Base-by-base conservation (phyloP, 2,113 vertebrate species). In the Gobius niger region DNA sequence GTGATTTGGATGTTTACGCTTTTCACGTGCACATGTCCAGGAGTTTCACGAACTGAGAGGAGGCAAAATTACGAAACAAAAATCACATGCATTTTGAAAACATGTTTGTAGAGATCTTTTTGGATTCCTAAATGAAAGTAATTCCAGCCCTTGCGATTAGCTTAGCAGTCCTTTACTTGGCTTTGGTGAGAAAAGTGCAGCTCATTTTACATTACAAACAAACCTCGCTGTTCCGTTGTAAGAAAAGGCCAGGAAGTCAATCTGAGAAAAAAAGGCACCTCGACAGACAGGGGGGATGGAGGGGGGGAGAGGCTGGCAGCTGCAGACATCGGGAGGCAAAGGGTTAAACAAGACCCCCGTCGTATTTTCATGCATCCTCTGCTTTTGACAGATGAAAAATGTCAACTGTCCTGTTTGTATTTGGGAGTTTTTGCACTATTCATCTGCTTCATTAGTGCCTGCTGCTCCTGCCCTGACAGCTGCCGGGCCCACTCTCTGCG, bases 321-420 rank as follows among this genome's bases (percentile, higher is more conserved):
- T 90, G 78, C 73, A 92, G 92, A 76, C 92, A 92, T 90, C 94
- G 91, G 94, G 92, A 86, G 81, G 79, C 63, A 94, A 96, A 95
- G 96, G 96, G 96, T 13, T 98, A 98, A 98, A 97, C 96, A 93
- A 93, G 94, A 95, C 95, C 95, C 94, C 95, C 94, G 90, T 93
- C 91, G 93, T 95, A 97, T 98, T 97, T 98, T 98, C 96, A 96
- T 97, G 96, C 95, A 96, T 98, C 95, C 96, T 95, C 95, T 95
- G 94, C 95, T 98, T 96, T 87, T 99, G 98, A 99, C 98, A 98
- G 96, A 98, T 99, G 97, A 99, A 98, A 98, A 99, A 99, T 99
- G 98, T 98, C 97, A 99, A 98, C 96, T 98, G 96, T 97, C 97
- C 97, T 99, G 98, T 98, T 98, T 99, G 97, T 98, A 98, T 98